These are phyloP conservation scores for Volucella zonaria DNA, from an alignment of 2,888 invertebrate genomes.

Conservation along the genomic window DNA sequence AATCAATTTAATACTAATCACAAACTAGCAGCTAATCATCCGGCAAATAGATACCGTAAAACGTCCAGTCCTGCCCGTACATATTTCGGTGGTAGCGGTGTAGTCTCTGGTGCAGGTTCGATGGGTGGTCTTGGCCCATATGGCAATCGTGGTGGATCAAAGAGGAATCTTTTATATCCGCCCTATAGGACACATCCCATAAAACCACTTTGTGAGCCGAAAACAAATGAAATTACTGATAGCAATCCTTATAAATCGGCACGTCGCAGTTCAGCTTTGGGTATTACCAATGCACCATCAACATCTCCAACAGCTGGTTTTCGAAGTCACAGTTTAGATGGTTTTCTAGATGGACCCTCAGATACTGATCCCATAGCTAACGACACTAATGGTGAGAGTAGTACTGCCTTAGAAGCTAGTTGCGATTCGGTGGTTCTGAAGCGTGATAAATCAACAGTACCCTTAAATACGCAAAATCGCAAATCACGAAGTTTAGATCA, in stretches of 20 bases:
- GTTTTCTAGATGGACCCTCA: conserved; percentile 83
- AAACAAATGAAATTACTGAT: no score
- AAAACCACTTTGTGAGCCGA: no score
- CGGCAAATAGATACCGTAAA: conserved; percentile 86
- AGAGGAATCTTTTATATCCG: conserved; percentile 78
- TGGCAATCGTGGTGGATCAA: conserved; percentile 78
- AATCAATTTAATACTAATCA: conserved; percentile 81
- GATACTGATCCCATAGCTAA: conserved; percentile 68
- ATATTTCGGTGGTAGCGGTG: conserved; percentile 82
- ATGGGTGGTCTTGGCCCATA: conserved; percentile 78
- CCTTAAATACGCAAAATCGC: conserved; percentile 80
- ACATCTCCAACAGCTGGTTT: conserved; percentile 81
- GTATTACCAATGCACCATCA: conserved; percentile 80
- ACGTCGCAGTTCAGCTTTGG: conserved; percentile 80
- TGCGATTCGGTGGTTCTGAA: conserved; percentile 76
- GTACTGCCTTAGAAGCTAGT: conserved; percentile 28
- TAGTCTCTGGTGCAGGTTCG: conserved; percentile 74
- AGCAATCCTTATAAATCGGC: conserved; percentile 77
- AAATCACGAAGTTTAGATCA: conserved; percentile 87
- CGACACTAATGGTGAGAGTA: conserved; percentile 73
- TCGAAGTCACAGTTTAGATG: conserved; percentile 86
- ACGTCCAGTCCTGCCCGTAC: conserved; percentile 86
- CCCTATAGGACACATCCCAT: conserved; percentile 81
- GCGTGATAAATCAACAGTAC: conserved; percentile 78
- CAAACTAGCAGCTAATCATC: conserved; percentile 83